Evolutionary conservation across 1,140 invertebrate genomes (phyloP).

Genomic region (Panulirus ornatus): DNA sequence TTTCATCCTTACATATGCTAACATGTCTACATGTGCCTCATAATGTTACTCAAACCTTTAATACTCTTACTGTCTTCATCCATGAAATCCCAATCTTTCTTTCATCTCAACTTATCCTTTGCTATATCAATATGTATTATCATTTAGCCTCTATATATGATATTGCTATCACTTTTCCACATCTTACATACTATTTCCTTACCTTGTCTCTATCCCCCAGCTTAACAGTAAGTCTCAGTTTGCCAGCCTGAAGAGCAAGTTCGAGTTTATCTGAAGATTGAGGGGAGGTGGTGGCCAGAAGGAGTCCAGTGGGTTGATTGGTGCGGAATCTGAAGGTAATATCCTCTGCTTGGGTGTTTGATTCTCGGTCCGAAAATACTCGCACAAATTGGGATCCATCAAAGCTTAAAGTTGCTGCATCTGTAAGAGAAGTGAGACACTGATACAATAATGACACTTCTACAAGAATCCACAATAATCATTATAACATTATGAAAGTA

Average conservation of each 20-base stretch:
- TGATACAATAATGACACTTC: neutral
- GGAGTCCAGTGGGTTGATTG: slow-evolving; percentile 82
- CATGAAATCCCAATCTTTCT: too few relatives aligned
- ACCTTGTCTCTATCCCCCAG: slow-evolving; percentile 93
- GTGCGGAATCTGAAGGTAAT: slow-evolving; percentile 93
- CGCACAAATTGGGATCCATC: slow-evolving; percentile 93
- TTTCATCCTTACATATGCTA: too few relatives aligned
- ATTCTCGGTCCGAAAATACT: slow-evolving; percentile 87
- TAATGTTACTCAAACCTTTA: too few relatives aligned
- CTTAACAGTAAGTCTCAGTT: slow-evolving; percentile 88
- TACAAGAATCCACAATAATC: neutral
- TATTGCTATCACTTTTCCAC: too few relatives aligned
- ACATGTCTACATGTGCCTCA: too few relatives aligned
- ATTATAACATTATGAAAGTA: too few relatives aligned
- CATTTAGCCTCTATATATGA: too few relatives aligned
- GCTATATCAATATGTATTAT: too few relatives aligned
- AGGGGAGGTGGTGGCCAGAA: slow-evolving; percentile 77
- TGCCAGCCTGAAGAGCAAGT: slow-evolving; percentile 88
- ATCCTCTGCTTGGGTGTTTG: slow-evolving; percentile 94
- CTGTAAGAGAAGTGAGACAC: slow-evolving; percentile 79
- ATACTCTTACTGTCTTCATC: too few relatives aligned
- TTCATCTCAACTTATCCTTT: too few relatives aligned
- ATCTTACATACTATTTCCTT: too few relatives aligned
- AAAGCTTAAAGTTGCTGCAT: slow-evolving; percentile 91
- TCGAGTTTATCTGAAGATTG: slow-evolving; percentile 86